Evolutionary conservation across 2,888 invertebrate species (phyloP), one percentile per base, ranked within the genome.

Genomic region (Netelia inedita): DNA sequence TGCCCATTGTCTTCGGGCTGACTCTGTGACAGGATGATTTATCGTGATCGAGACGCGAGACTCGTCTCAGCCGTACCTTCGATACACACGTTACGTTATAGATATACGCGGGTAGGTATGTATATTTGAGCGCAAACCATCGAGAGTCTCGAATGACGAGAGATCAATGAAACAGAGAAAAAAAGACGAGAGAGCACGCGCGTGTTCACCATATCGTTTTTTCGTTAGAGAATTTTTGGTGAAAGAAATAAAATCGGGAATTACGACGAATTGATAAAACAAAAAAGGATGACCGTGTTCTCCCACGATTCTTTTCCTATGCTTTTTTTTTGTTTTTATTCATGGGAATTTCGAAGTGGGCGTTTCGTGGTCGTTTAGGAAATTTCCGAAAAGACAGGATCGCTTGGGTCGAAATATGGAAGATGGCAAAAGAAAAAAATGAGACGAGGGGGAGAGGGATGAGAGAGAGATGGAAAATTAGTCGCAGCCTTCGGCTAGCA

Each of bases 401-500:
- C n/a, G 46, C 28, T 2, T 28, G 57, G n/a, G 21, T 1, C 23
- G 43, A 66, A 21, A 14, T 23, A 14, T 16, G 46, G 46, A 19
- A 35, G n/a, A 23, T 41, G 63, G 6, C n/a, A 6, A 21, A 68
- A 35, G 46, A 68, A 16, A 19, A 35, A 43, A 35, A 59, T 35
- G 35, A 19, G 61, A 35, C 43, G 53, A 53, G 69, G 35, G 35
- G 14, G 16, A 43, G 28, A 16, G 28, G 43, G 19, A 72, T 35
- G 43, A 53, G 68, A 69, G 63, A 68, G 55, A 59, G 11, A 46
- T 57, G 69, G 69, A 55, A 78, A 82, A 82, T 82, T 82, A 72
- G 82, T 73, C 78, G 76, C 66, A 78, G 82, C 82, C 82, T 78
- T 82, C 59, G 82, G 82, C 82, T 35, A 72, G 82, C 72, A 82